phyloP scores from a whole-genome alignment of 35 echinoderm and acorn worm species.

The Acanthaster planci region DNA sequence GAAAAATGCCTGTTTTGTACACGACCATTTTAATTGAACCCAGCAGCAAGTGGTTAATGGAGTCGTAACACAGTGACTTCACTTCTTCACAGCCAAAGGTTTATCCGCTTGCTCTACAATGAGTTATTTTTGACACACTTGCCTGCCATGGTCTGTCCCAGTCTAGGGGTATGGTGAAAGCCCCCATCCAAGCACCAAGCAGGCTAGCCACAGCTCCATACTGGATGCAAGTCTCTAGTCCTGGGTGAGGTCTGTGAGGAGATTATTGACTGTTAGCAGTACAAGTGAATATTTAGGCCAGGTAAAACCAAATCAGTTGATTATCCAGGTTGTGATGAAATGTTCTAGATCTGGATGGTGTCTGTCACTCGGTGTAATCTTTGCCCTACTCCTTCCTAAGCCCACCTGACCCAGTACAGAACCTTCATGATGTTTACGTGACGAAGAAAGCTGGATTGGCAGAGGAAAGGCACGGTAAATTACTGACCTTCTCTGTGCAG shows the following conservation, averaged over 20 bases:
- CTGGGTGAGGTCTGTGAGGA: conserved; percentile 62
- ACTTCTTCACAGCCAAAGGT: neutral
- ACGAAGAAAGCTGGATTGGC: neutral
- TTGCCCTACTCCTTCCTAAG: too few relatives aligned
- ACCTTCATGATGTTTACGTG: neutral
- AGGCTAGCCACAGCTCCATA: conserved; percentile 56
- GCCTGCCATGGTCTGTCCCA: conserved; percentile 99
- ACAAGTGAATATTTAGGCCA: too few relatives aligned
- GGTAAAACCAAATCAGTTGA: too few relatives aligned
- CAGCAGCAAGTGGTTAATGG: too few relatives aligned
- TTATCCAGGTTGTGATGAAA: too few relatives aligned
- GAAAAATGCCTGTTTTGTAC: neutral
- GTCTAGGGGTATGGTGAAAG: conserved; percentile 87
- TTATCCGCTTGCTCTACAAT: neutral
- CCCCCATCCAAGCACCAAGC: conserved; percentile 91
- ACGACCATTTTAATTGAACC: too few relatives aligned
- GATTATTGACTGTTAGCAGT: too few relatives aligned
- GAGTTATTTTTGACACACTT: neutral
- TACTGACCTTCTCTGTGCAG: conserved; percentile 70
- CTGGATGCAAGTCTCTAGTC: conserved; percentile 63
- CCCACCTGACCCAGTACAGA: neutral
- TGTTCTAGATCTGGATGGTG: too few relatives aligned
- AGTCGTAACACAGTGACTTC: neutral
- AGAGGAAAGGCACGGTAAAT: neutral
- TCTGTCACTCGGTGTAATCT: too few relatives aligned